Evolutionary conservation across 2,888 invertebrate species (phyloP), one percentile per base, ranked within the genome.

Genomic region (Chrysotoxum bicinctum): DNA sequence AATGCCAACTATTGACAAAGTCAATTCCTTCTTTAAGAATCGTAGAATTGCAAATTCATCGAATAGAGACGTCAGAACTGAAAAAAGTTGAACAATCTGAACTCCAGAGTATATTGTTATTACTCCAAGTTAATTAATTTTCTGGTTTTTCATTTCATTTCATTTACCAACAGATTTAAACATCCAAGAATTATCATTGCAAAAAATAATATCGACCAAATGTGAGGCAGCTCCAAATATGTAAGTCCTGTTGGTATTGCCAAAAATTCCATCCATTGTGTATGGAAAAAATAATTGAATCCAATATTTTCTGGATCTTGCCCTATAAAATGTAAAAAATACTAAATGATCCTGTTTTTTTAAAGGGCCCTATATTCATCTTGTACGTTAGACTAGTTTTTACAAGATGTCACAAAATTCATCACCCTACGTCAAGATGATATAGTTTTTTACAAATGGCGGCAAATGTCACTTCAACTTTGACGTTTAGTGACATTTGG

Each of bases 1-100:
- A 3, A 62, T 26, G 2, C 12, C 72, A 0, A 75, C 40, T 8
- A n/a, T 1, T 2, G n/a, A 45, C 10, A 50, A 4, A 8, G 48
- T 62, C 8, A 80, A 9, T 40, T 19, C 40, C 3, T 69, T 87
- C 43, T 89, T 91, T 2, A 78, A 73, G 0, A 12, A 19, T 12
- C 91, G 87, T 30, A 91, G 64, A 5, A 35, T 3, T 54, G 90
- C 89, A 23, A 89, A 91, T 64, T 91, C 91, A 87, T 91, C 91
- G 48, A 90, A 91, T 0, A 91, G 68, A 14, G 89, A 89, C 14
- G 89, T 90, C 0, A 90, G 78, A 3, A 89, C 54, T 3, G 91
- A 87, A 52, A 90, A 88, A 0, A 91, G 75, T 87, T 90, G 90
- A 0, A 90, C 89, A 35, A 91, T 87, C 91, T 91, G 32, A 56